Evolutionary conservation across 2,113 vertebrate species (phyloP).

Genomic region (Ailuropoda melanoleuca): DNA sequence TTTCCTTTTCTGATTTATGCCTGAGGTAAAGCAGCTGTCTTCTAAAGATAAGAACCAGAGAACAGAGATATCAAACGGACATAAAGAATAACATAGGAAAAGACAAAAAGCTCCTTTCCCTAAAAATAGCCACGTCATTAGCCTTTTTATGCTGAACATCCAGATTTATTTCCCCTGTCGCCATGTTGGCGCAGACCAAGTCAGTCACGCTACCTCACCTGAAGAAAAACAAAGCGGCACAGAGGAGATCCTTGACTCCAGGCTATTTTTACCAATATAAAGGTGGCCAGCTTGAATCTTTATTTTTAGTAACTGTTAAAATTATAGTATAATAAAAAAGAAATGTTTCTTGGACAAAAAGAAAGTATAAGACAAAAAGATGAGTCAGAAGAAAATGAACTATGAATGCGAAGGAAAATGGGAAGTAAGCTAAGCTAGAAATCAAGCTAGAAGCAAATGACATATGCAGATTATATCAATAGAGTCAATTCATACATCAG

Average conservation of each 20-base stretch:
- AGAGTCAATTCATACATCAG: not conserved
- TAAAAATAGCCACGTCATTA: slow-evolving; percentile 39
- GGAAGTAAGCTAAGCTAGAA: not conserved
- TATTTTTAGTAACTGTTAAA: not conserved
- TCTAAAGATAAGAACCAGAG: slow-evolving; percentile 70
- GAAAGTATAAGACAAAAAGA: not conserved
- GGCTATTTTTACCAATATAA: not conserved
- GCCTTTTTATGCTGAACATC: not conserved
- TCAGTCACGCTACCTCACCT: not conserved
- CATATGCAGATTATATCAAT: not conserved
- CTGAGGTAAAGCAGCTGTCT: slow-evolving; percentile 70
- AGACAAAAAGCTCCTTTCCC: not conserved
- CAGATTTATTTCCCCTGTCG: slow-evolving; percentile 34
- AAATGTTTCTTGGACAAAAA: not conserved
- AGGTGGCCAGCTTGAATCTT: not conserved
- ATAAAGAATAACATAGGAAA: not conserved
- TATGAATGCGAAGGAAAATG: not conserved
- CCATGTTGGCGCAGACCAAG: not conserved
- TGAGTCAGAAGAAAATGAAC: not conserved
- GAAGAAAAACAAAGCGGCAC: not conserved
- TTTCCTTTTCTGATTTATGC: slow-evolving; percentile 75
- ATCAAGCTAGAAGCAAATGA: not conserved
- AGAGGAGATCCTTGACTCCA: not conserved
- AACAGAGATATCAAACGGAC: not conserved
- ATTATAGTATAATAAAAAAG: not conserved